Conservation (phyloP, 2,888 invertebrate genomes). For the Ernsta delagoae region DNA sequence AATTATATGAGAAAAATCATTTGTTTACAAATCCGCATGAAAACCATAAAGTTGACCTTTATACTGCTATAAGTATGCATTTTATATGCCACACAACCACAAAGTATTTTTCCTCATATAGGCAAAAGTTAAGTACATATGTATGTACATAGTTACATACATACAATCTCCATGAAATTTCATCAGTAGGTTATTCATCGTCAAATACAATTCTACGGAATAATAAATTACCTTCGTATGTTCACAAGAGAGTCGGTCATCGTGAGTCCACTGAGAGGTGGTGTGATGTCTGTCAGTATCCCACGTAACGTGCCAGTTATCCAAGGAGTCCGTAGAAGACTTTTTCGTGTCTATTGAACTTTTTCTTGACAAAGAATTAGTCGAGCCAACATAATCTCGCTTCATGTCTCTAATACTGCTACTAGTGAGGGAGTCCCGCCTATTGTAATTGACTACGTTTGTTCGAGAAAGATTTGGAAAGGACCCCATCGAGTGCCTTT, state of each 20-base stretch:
- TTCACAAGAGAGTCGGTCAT: constrained; percentile 76
- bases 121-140: no score
- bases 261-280: constrained; percentile 84
- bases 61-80: no score
- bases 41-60: no score
- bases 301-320: constrained; percentile 89
- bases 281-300: constrained; percentile 87
- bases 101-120: no score
- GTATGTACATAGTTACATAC: no score
- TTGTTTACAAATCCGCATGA: no score
- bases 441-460: constrained; percentile 72
- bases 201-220: no score
- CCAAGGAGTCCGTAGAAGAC: constrained; percentile 89
- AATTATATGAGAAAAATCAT: no score
- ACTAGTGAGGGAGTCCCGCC: constrained; percentile 71
- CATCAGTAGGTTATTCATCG: no score
- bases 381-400: constrained; percentile 81
- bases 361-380: constrained; percentile 76
- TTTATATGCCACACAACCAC: no score
- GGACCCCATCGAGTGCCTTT: constrained; percentile 77
- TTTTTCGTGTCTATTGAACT: constrained; percentile 79
- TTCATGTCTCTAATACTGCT: constrained; percentile 78
- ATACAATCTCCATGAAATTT: no score
- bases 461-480: constrained; percentile 71
- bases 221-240: constrained; percentile 71